Conservation (phyloP, 1,140 invertebrate species). For the Microplitis demolitor region DNA sequence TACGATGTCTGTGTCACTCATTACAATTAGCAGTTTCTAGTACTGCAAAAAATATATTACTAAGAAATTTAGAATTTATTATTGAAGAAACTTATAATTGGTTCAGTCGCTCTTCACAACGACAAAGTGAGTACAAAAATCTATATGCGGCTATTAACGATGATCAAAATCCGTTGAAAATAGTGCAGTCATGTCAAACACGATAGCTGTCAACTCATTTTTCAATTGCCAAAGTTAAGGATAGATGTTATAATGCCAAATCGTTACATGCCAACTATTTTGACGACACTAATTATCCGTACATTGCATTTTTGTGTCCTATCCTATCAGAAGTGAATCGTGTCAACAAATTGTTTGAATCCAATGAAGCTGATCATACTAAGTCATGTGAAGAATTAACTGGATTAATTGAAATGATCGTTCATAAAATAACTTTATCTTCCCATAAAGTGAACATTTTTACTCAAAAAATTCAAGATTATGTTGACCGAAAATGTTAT, state of each 20-base stretch:
- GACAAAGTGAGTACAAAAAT: constrained; percentile 38
- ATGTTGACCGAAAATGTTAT: constrained; percentile 11
- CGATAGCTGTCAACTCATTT: constrained; percentile 36
- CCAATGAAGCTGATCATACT: constrained; percentile 8
- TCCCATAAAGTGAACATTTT: constrained; percentile 4
- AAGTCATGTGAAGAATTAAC: constrained; percentile 14
- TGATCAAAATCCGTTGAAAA: constrained; percentile 44
- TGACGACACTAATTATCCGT: constrained; percentile 17
- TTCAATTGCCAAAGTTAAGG: background rate
- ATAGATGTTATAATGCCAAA: constrained; percentile 20
- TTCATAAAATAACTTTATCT: constrained; percentile 4
- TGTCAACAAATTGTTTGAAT: constrained; percentile 25
- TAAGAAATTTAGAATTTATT: constrained; percentile 50
- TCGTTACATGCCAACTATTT: background rate
- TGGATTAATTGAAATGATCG: constrained; percentile 12
- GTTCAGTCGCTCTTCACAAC: constrained; percentile 38
- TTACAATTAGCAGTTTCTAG: constrained; percentile 46
- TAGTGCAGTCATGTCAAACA: constrained; percentile 42
- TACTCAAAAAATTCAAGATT: constrained; percentile 8
- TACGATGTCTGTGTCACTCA: constrained; percentile 40
- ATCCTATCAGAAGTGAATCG: constrained; percentile 18
- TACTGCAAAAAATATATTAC: constrained; percentile 37
- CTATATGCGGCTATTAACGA: constrained; percentile 46
- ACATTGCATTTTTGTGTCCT: constrained; percentile 9
- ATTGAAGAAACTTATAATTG: constrained; percentile 51